These are phyloP conservation scores for Epinotia brunnichana DNA, from an alignment of 2,888 invertebrate genomes.

Conservation along the genomic window DNA sequence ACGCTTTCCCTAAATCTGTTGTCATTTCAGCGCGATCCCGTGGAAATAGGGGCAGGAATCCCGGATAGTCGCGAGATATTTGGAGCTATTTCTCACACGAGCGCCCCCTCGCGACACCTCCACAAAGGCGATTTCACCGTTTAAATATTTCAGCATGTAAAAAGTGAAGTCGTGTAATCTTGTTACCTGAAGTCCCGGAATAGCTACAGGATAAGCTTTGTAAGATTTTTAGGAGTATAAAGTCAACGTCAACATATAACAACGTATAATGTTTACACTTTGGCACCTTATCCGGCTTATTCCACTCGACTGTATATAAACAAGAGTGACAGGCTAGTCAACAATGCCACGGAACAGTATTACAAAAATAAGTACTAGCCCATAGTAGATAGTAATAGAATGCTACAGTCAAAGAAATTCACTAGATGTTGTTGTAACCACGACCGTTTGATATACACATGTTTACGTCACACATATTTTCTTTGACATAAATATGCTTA, in stretches of 20 bases:
- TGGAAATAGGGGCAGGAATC: conserved; percentile 77
- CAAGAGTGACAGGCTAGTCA: background rate
- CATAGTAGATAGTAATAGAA: background rate
- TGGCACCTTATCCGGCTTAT: no score
- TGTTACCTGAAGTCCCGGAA: conserved; percentile 55
- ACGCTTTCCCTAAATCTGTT: conserved; percentile 82
- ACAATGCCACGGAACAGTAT: background rate
- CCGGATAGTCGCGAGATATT: conserved; percentile 79
- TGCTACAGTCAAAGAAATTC: background rate
- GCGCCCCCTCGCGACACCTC: conserved; percentile 53
- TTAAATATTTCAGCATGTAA: conserved; percentile 78
- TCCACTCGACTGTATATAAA: background rate
- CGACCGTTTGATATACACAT: no score
- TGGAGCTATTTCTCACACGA: conserved; percentile 78
- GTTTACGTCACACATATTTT: no score
- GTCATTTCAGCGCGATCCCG: conserved; percentile 80
- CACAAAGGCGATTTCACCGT: conserved; percentile 60
- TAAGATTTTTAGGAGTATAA: background rate
- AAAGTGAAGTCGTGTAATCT: conserved; percentile 73
- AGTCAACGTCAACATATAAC: background rate
- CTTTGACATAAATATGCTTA: no score
- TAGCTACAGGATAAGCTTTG: background rate
- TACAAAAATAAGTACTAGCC: background rate
- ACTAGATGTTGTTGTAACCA: no score
- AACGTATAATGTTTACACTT: background rate